phyloP scores from a whole-genome alignment of 2,113 vertebrate genomes.

The Megalops atlanticus region DNA sequence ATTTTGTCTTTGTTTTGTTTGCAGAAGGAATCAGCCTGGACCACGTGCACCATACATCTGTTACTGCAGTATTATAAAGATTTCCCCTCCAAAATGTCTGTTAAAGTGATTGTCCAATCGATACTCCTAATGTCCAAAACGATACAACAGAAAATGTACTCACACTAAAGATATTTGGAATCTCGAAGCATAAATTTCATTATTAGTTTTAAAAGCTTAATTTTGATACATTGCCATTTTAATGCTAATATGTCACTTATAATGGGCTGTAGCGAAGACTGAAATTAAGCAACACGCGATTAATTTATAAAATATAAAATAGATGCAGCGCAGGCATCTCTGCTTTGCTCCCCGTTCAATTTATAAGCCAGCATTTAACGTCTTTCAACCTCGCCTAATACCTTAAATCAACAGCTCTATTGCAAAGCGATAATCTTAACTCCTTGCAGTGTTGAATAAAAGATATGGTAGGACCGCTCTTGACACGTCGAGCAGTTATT shows the following conservation, averaged over 20 bases:
- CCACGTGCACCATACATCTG: constrained; percentile 20
- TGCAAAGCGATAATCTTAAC: constrained; percentile 1
- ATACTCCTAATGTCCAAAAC: neutral
- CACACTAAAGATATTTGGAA: neutral
- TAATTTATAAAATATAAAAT: neutral
- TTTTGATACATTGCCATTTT: neutral
- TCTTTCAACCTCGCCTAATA: constrained; percentile 21
- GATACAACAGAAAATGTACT: neutral
- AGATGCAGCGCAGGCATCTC: neutral
- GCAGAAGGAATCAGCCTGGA: constrained; percentile 9
- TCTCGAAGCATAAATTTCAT: neutral
- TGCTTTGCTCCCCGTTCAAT: constrained; percentile 13
- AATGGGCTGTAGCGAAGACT: neutral
- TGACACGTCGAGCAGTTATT: constrained; percentile 1
- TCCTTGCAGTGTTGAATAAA: neutral
- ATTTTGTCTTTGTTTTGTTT: constrained; percentile 25
- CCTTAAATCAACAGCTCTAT: constrained; percentile 11
- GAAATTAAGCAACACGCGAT: neutral
- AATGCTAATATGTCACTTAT: neutral
- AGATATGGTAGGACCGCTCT: neutral
- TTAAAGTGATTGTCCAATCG: neutral
- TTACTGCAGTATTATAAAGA: neutral
- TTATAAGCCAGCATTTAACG: neutral
- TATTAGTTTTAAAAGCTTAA: too few species aligned
- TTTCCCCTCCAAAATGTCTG: neutral